Percentiles rank a stretch among this genome's conserved stretches.
These are phyloP conservation scores for Platygyra sinensis DNA, from an alignment of 64 coral and sea anemone species.

Conservation along the genomic window DNA sequence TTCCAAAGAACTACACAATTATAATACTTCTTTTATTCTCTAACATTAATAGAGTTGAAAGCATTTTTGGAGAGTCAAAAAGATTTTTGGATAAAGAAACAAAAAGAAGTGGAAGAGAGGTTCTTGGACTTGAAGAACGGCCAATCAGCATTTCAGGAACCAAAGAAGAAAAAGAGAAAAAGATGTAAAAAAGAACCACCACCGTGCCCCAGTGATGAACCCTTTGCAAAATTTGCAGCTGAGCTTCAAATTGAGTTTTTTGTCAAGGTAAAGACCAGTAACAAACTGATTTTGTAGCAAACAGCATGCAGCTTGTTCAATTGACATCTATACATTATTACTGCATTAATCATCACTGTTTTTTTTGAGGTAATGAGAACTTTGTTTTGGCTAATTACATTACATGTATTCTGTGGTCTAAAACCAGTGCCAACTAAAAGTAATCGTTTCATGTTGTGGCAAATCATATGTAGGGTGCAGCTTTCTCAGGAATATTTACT, in stretches of 20 bases:
- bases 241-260: conserved; percentile 44
- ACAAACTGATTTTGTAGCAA: too few species aligned
- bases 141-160: not conserved
- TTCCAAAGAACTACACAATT: not conserved
- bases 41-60: not conserved
- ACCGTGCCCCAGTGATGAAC: not conserved
- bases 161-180: conserved; percentile 4
- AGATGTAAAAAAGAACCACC: not conserved
- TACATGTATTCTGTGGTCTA: too few species aligned
- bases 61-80: not conserved
- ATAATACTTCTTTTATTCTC: conserved; percentile 16
- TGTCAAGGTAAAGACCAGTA: not conserved
- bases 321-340: too few species aligned
- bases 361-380: too few species aligned
- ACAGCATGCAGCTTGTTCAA: too few species aligned
- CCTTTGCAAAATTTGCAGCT: conserved; percentile 47
- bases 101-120: conserved; percentile 9
- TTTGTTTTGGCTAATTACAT: too few species aligned
- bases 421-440: too few species aligned
- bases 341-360: too few species aligned
- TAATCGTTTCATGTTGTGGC: too few species aligned
- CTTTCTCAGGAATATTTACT: too few species aligned
- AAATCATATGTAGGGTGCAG: too few species aligned
- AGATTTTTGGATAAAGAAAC: conserved; percentile 18
- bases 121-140: conserved; percentile 2